These are phyloP conservation scores for Anabacerthia variegaticeps DNA, from an alignment of 2,797 vertebrate species.

Conservation along the genomic window DNA sequence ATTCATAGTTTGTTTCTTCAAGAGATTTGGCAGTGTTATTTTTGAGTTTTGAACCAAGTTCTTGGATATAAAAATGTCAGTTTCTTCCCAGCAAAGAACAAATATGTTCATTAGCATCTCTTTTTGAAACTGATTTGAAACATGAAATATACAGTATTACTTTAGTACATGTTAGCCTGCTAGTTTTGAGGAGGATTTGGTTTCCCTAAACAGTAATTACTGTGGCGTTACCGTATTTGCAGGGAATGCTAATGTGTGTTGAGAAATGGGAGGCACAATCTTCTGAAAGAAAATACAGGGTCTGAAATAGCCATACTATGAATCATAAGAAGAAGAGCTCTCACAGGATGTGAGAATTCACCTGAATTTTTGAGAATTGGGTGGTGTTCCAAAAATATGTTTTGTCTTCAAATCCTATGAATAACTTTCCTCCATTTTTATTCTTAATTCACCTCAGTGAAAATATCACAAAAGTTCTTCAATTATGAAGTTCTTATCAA, in stretches of 20 bases:
- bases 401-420: background rate
- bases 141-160: background rate
- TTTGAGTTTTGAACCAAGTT: background rate
- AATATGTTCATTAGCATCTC: background rate
- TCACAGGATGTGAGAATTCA: background rate
- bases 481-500: background rate
- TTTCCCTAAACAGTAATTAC: background rate
- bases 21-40: background rate
- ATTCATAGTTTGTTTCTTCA: background rate
- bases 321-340: background rate
- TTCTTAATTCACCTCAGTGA: background rate
- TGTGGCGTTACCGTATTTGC: background rate
- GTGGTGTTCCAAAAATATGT: background rate
- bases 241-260: background rate
- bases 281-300: background rate
- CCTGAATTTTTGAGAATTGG: background rate
- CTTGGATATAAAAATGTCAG: background rate
- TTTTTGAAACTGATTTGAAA: background rate
- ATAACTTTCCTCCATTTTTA: background rate
- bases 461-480: background rate
- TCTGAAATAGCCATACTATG: background rate
- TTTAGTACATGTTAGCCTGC: background rate
- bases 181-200: background rate
- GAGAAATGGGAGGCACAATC: background rate
- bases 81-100: background rate